These are phyloP conservation scores for Tiaroga cobitis DNA, from an alignment of 2,797 vertebrate genomes.

Conservation along the genomic window DNA sequence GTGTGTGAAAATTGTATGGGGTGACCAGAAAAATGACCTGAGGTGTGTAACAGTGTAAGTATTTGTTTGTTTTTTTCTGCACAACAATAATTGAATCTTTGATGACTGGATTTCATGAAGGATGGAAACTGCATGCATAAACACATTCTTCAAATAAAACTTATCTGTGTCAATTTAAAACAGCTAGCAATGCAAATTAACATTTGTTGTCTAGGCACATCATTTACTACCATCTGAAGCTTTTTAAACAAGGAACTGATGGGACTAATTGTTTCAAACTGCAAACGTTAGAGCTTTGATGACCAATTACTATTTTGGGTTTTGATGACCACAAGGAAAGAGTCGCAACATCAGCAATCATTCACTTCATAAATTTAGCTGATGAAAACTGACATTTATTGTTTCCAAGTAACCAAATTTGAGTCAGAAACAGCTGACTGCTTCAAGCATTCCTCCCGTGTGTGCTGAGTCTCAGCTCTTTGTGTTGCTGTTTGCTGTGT, in stretches of 20 bases:
- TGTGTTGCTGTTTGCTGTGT: neutral
- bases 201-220: constrained; percentile 14
- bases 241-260: constrained; percentile 6
- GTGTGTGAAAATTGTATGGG: no score
- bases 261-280: neutral
- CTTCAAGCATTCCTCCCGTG: neutral
- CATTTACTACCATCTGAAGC: neutral
- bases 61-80: no score
- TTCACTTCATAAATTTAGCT: constrained; percentile 18
- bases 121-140: neutral
- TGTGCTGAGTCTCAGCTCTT: constrained; percentile 18
- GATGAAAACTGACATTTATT: constrained; percentile 34
- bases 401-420: constrained; percentile 21
- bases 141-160: constrained; percentile 17
- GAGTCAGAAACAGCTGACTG: constrained; percentile 22
- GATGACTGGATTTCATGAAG: neutral
- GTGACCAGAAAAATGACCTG: no score
- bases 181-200: constrained; percentile 12
- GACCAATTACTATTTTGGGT: constrained; percentile 4
- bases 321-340: constrained; percentile 26
- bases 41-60: no score
- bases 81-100: no score
- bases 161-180: constrained; percentile 1
- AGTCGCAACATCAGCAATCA: constrained; percentile 9
- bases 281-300: constrained; percentile 22